Evolutionary conservation across 1,140 invertebrate species (phyloP), one percentile per base, ranked within the genome.

Genomic region (Doryteuthis pealeii): DNA sequence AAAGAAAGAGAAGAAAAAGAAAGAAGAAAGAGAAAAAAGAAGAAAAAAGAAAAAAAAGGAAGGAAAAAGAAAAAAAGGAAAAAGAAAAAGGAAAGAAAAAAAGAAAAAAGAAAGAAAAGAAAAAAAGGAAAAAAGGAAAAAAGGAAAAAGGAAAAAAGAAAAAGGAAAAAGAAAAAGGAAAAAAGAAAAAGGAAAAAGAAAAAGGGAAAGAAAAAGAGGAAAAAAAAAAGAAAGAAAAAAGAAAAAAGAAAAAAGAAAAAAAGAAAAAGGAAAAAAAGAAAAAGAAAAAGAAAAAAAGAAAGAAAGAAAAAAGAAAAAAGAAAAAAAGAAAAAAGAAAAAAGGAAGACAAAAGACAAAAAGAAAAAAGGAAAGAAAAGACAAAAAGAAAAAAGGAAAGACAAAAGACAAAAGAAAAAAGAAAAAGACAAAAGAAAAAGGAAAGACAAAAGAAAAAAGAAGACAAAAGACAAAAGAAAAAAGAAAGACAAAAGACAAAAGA

Each of bases 231-330:
- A 58, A 18, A 18, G 54, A 26, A 26, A 58, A 15, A 58, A 2
- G 15, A 15, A 58, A 58, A 58, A 26, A 6, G 15, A 58, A n/a
- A 26, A 58, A 26, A 26, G 26, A 15, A 58, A 15, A 58, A 18
- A 26, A 58, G 54, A 10, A 28, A 58, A 28, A 58, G 6, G 18
- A 28, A 58, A 28, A 22, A 5, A 28, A 58, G 18, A 28, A 15
- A 28, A 58, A 18, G 26, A 5, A 28, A 58, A 28, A 58, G 18
- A 58, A 18, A 58, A 22, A 58, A n/a, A 22, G 45, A 22, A 22
- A 49, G 45, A 49, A 49, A 49, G 45, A 49, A 49, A 49, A 49
- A n/a, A n/a, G n/a, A n/a, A n/a, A n/a, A n/a, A n/a, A n/a, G n/a
- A n/a, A n/a, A n/a, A n/a, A n/a, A n/a, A n/a, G n/a, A n/a, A n/a